Evolutionary conservation across 37 sponge, comb jelly and placozoan genomes (phyloP).

Genomic region (Ianthella basta): DNA sequence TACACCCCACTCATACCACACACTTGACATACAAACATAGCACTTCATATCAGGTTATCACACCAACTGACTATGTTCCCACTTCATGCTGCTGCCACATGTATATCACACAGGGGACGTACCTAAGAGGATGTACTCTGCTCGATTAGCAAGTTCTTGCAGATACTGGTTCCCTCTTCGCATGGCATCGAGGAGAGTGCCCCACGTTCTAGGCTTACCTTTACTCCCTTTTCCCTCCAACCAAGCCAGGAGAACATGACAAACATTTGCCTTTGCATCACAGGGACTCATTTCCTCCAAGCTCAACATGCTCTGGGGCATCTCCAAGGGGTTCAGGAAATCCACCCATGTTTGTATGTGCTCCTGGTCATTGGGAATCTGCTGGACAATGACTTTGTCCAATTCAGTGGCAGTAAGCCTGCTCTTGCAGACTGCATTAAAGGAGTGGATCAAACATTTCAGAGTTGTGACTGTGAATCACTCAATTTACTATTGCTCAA

Average conservation of each 20-base stretch:
- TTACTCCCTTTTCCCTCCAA: neutral
- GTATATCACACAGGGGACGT: too few relatives aligned
- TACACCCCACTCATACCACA: too few relatives aligned
- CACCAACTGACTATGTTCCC: too few relatives aligned
- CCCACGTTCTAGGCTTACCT: neutral
- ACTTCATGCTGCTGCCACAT: too few relatives aligned
- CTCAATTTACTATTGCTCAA: neutral
- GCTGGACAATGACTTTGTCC: neutral
- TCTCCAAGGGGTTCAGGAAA: slow-evolving; percentile 12
- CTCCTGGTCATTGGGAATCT: neutral
- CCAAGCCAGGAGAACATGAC: neutral
- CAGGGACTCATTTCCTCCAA: neutral
- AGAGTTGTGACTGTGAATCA: neutral
- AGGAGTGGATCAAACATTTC: neutral
- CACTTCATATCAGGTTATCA: too few relatives aligned
- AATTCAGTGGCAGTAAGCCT: neutral
- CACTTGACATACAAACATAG: too few relatives aligned
- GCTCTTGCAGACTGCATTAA: slow-evolving; percentile 4
- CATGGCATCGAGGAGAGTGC: slow-evolving; percentile 25
- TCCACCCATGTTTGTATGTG: neutral
- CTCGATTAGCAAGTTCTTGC: neutral
- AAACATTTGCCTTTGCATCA: slow-evolving; percentile 4
- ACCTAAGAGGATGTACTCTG: slow-evolving; percentile 2
- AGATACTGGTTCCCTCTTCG: neutral
- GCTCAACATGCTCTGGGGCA: neutral